These are phyloP conservation scores for Leuciscus waleckii DNA, from an alignment of 2,797 vertebrate species.

Conservation along the genomic window DNA sequence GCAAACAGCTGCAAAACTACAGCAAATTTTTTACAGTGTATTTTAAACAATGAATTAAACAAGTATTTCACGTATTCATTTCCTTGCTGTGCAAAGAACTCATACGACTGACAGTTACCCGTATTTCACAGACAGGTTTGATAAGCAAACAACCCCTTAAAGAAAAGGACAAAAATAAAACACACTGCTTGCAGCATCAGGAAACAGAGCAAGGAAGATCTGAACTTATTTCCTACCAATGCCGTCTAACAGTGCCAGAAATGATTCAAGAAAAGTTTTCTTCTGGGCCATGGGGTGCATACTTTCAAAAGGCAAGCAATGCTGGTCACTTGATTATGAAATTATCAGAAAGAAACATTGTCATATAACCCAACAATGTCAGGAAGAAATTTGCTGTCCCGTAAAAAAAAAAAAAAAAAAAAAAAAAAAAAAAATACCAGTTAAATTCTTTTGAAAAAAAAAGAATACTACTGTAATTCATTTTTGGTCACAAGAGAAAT, in stretches of 20 bases:
- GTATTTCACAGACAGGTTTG: background rate
- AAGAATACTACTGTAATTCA: too few relatives aligned
- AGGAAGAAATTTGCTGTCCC: background rate
- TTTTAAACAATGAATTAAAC: conserved; percentile 7
- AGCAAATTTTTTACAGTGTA: too few relatives aligned
- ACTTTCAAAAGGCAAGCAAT: background rate
- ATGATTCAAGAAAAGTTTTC: background rate
- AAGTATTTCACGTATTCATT: background rate
- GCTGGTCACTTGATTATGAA: background rate
- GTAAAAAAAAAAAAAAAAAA: background rate
- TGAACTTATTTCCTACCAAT: conserved; percentile 10
- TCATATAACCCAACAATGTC: background rate
- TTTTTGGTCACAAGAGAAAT: background rate
- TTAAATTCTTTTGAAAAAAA: too few relatives aligned
- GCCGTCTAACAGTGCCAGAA: background rate
- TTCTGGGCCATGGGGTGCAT: background rate
- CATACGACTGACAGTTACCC: background rate
- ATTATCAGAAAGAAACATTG: background rate
- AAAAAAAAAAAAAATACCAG: background rate
- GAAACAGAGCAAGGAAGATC: background rate
- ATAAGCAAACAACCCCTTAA: background rate
- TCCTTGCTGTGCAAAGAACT: conserved; percentile 3
- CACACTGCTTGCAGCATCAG: conserved; percentile 10
- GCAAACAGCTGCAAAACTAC: too few relatives aligned
- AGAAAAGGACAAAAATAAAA: background rate